phyloP scores from a whole-genome alignment of 2,888 invertebrate species.

The Oscheius onirici region DNA sequence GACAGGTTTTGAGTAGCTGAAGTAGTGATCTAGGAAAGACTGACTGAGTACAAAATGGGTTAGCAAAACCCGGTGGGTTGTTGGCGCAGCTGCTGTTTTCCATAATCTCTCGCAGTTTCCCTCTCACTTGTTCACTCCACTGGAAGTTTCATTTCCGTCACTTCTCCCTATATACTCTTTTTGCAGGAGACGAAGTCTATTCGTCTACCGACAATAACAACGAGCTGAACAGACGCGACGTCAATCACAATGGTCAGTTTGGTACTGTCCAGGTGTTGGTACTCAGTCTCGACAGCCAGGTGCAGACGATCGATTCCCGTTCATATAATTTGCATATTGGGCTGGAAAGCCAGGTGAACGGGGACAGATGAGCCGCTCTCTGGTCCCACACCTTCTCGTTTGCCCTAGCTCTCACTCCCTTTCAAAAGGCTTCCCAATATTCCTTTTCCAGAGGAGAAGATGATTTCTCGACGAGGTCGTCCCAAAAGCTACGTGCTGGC shows the following conservation, averaged over 20 bases:
- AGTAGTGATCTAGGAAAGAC: no score
- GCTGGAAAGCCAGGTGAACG: neutral
- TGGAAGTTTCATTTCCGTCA: neutral
- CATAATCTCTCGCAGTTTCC: constrained; percentile 19
- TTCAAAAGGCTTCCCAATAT: neutral
- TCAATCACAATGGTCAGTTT: constrained; percentile 33
- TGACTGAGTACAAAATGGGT: no score
- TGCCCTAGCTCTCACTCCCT: no score
- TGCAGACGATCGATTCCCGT: constrained; percentile 20
- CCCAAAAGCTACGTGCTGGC: constrained; percentile 61
- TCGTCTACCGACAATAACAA: constrained; percentile 8
- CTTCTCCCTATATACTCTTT: neutral
- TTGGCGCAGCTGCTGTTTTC: constrained; percentile 27
- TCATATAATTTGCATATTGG: constrained; percentile 21
- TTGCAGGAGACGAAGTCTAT: constrained; percentile 32
- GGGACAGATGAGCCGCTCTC: neutral
- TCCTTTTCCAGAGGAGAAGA: constrained; percentile 47
- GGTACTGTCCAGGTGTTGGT: constrained; percentile 21
- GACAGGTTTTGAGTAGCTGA: no score
- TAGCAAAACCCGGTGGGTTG: neutral
- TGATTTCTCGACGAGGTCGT: constrained; percentile 54
- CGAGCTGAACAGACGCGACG: neutral
- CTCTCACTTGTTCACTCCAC: neutral
- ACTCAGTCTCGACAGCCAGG: constrained; percentile 5
- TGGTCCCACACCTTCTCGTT: neutral